Conservation (phyloP, 2,888 invertebrate species). For the Drosophila fulvimacula region DNA sequence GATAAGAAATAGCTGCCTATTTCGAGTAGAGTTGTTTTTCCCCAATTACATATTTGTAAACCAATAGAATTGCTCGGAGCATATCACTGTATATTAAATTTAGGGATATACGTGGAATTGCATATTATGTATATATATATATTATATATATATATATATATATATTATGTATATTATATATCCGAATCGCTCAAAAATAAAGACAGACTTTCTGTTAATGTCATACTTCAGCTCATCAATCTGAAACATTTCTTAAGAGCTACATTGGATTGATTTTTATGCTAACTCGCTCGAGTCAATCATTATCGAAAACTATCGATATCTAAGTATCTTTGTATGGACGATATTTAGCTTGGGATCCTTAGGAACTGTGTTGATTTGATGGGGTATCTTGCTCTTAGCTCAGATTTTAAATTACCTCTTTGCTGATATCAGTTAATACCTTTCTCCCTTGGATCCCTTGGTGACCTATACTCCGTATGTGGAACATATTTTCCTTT, state of each 20-base stretch:
- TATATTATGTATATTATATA: not conserved
- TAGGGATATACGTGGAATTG: not conserved
- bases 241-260: not conserved
- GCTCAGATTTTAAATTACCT: no score
- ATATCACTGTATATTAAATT: not conserved
- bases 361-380: not conserved
- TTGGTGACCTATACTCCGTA: not conserved
- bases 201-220: not conserved
- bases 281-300: not conserved
- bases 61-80: not conserved
- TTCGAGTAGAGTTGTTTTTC: not conserved
- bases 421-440: no score
- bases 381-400: not conserved
- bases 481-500: not conserved
- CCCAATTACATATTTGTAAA: not conserved
- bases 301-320: not conserved
- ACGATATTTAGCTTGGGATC: not conserved
- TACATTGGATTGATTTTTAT: not conserved
- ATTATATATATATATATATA: no score
- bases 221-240: not conserved
- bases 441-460: not conserved
- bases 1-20: not conserved
- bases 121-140: not conserved
- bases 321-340: not conserved
- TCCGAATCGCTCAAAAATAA: not conserved